Conservation (phyloP, 2,113 vertebrate genomes). For the Camelus dromedarius region DNA sequence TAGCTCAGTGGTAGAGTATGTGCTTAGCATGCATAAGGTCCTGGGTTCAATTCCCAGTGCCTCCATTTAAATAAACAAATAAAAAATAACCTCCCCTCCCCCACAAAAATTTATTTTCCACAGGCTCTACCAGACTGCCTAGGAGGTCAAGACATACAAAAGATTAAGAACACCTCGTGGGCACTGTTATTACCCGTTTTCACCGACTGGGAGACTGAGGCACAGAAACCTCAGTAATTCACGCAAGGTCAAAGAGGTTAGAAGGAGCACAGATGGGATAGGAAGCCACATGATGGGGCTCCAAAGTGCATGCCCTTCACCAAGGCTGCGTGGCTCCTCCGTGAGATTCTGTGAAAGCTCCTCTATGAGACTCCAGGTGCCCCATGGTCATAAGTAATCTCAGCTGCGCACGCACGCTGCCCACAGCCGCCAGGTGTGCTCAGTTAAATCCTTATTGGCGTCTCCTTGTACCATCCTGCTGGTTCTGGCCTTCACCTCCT, state of each 20-base stretch:
- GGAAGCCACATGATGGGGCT: not conserved
- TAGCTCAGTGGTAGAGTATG: no score
- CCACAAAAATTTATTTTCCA: not conserved
- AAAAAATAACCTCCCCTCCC: no score
- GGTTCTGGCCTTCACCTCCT: not conserved
- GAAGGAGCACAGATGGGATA: not conserved
- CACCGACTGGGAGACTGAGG: not conserved
- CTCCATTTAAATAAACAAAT: no score
- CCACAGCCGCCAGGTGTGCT: not conserved
- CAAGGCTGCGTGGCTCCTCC: no score
- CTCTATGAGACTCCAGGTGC: not conserved
- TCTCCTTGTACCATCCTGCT: not conserved
- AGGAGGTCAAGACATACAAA: not conserved
- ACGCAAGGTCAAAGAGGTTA: not conserved
- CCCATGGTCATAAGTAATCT: fast-evolving
- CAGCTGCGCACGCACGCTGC: not conserved
- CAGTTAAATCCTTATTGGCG: not conserved
- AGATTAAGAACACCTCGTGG: not conserved
- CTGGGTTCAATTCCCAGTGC: no score
- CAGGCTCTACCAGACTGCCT: not conserved
- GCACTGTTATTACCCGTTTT: not conserved
- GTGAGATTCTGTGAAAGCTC: not conserved
- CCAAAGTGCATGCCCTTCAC: not conserved
- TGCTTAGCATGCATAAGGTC: no score
- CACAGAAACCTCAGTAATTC: not conserved